These are phyloP conservation scores for Aspidoscelis tigris DNA, from an alignment of 2,113 vertebrate genomes.

Conservation along the genomic window DNA sequence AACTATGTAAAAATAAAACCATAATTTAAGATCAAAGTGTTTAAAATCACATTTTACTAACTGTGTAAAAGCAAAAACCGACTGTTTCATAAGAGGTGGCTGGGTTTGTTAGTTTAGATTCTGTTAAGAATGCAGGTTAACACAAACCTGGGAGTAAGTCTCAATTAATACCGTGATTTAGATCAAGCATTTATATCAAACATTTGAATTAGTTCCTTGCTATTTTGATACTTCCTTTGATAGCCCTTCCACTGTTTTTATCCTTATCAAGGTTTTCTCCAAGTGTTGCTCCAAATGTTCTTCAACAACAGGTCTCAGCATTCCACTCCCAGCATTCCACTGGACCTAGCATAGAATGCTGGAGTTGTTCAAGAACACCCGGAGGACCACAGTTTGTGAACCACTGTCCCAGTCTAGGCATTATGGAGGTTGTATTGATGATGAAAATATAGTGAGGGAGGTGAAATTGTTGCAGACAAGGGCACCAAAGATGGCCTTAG, in stretches of 20 bases:
- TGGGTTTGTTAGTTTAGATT: too few species aligned
- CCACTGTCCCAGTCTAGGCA: not conserved
- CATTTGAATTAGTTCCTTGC: not conserved
- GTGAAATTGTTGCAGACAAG: not conserved
- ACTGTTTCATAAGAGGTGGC: too few species aligned
- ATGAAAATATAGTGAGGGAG: not conserved
- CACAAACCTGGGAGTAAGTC: not conserved
- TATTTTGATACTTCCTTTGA: not conserved
- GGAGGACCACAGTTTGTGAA: not conserved
- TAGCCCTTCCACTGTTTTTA: not conserved
- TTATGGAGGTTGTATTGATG: accelerated
- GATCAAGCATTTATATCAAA: not conserved
- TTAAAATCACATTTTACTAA: not conserved
- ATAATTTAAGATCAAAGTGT: not conserved
- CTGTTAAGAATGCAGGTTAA: too few species aligned
- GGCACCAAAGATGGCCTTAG: not conserved
- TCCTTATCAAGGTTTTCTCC: not conserved
- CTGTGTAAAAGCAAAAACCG: not conserved
- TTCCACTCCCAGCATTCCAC: not conserved
- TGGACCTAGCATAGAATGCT: not conserved
- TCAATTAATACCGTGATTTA: not conserved
- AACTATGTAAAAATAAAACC: too few species aligned
- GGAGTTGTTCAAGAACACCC: too few species aligned
- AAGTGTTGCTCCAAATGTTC: not conserved
- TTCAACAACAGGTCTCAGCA: not conserved